Percentiles rank a stretch among this genome's conserved stretches.
phyloP scores from a whole-genome alignment of 2,888 invertebrate genomes.

The Caenorhabditis sp. region DNA sequence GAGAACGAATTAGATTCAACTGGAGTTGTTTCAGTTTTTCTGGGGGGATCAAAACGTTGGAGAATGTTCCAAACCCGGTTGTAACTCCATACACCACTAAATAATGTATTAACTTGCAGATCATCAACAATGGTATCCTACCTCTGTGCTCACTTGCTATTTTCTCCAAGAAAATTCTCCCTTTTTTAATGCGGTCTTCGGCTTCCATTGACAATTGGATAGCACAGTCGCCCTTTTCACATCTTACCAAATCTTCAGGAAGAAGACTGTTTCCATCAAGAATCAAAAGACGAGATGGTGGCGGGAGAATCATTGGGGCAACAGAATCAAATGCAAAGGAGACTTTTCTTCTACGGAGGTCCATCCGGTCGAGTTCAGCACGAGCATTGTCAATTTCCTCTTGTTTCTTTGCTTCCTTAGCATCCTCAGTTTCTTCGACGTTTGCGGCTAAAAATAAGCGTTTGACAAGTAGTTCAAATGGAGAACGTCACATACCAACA shows the following conservation, averaged over 20 bases:
- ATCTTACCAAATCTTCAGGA: constrained; percentile 86
- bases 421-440: constrained; percentile 67
- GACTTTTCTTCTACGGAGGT: constrained; percentile 54
- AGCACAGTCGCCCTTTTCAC: constrained; percentile 86
- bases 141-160: constrained; percentile 87
- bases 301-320: constrained; percentile 36
- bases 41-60: constrained; percentile 86
- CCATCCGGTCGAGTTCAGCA: constrained; percentile 50
- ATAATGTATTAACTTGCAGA: no score
- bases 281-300: constrained; percentile 84
- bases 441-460: constrained; percentile 52
- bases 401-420: constrained; percentile 65
- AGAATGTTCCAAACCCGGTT: constrained; percentile 88
- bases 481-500: constrained; percentile 86
- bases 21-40: constrained; percentile 86
- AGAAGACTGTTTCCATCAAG: constrained; percentile 85
- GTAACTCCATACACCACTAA: constrained; percentile 87
- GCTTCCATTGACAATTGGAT: constrained; percentile 86
- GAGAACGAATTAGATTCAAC: constrained; percentile 87
- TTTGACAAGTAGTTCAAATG: background rate
- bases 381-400: constrained; percentile 62
- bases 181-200: constrained; percentile 85
- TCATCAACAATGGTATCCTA: no score
- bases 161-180: constrained; percentile 86
- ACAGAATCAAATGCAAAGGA: constrained; percentile 57